A percentile compares a stretch with the other conserved stretches of the same genome.
phyloP scores from a whole-genome alignment of 1,140 invertebrate genomes.

The Brachionus paranguensis region DNA sequence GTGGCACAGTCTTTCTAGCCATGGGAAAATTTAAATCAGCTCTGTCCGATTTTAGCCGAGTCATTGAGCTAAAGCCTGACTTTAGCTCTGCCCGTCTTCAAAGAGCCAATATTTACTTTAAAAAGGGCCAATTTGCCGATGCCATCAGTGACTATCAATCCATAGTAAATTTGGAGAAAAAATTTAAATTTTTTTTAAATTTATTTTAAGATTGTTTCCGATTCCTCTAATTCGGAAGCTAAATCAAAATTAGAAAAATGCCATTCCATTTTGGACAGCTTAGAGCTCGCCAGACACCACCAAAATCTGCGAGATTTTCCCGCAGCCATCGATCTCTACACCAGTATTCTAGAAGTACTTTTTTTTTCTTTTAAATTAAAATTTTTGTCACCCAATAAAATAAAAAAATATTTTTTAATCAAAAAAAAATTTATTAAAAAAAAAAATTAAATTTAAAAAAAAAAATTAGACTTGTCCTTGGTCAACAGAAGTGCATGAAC shows the following conservation, averaged over 20 bases:
- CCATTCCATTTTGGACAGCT: slow-evolving; percentile 63
- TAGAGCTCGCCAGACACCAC: slow-evolving; percentile 65
- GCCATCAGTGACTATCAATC: slow-evolving; percentile 74
- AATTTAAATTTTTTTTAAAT: background rate
- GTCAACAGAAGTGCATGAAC: slow-evolving; percentile 73
- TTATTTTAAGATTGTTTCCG: slow-evolving; percentile 63
- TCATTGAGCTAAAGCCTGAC: slow-evolving; percentile 85
- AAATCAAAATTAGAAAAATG: slow-evolving; percentile 63
- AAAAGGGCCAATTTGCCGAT: slow-evolving; percentile 74
- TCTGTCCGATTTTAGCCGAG: slow-evolving; percentile 81
- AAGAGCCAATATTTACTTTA: slow-evolving; percentile 76
- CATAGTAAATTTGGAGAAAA: slow-evolving; percentile 67
- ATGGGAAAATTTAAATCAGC: slow-evolving; percentile 91
- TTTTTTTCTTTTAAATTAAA: background rate
- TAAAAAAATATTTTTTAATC: too few species aligned
- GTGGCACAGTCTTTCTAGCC: slow-evolving; percentile 92
- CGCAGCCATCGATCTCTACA: slow-evolving; percentile 66
- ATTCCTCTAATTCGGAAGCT: slow-evolving; percentile 73
- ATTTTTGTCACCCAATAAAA: background rate
- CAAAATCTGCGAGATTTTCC: slow-evolving; percentile 64
- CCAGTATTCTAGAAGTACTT: slow-evolving; percentile 67
- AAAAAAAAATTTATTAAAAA: too few species aligned
- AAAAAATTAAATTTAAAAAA: too few species aligned
- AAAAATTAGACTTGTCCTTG: slow-evolving; percentile 75
- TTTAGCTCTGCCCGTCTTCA: slow-evolving; percentile 82